Percentiles rank a stretch among this genome's conserved stretches.
These are phyloP conservation scores for Palythoa caribaeorum DNA, from an alignment of 92 coral and sea anemone species.

Conservation along the genomic window DNA sequence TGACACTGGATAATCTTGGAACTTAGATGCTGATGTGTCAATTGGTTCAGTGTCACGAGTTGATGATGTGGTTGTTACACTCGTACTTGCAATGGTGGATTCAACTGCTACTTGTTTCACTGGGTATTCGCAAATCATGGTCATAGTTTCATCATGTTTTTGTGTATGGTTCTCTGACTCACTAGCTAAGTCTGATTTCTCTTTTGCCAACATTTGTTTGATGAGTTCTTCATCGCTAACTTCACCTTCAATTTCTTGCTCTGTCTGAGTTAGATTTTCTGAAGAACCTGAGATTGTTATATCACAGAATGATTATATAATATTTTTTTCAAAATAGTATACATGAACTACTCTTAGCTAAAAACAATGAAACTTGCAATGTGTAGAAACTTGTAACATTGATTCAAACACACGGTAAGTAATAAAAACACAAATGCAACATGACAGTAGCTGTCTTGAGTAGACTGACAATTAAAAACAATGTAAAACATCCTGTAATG, in stretches of 20 bases:
- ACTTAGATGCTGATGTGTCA: conserved; percentile 16
- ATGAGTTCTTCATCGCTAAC: conserved; percentile 92
- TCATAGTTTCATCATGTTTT: conserved; percentile 5
- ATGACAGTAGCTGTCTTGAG: too few species aligned
- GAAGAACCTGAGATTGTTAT: conserved; percentile 17
- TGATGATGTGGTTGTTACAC: conserved; percentile 27
- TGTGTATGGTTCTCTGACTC: conserved; percentile 27
- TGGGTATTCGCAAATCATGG: conserved; percentile 30
- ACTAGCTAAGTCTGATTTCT: conserved; percentile 63
- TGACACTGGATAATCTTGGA: conserved; percentile 78
- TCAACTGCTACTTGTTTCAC: background rate
- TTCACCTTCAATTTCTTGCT: conserved; percentile 87
- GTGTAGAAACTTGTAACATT: too few species aligned
- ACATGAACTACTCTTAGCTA: too few species aligned
- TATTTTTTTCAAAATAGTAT: too few species aligned
- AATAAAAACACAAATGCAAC: too few species aligned
- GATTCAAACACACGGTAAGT: too few species aligned
- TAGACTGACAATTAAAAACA: too few species aligned
- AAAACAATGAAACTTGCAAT: too few species aligned
- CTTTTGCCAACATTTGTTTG: conserved; percentile 95
- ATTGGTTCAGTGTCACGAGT: conserved; percentile 11
- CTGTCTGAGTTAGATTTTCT: conserved; percentile 52
- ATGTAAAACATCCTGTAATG: too few species aligned
- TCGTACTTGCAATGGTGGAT: conserved; percentile 22
- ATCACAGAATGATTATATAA: background rate